Conservation (phyloP, 2,797 vertebrate species). For the Trichosurus vulpecula region DNA sequence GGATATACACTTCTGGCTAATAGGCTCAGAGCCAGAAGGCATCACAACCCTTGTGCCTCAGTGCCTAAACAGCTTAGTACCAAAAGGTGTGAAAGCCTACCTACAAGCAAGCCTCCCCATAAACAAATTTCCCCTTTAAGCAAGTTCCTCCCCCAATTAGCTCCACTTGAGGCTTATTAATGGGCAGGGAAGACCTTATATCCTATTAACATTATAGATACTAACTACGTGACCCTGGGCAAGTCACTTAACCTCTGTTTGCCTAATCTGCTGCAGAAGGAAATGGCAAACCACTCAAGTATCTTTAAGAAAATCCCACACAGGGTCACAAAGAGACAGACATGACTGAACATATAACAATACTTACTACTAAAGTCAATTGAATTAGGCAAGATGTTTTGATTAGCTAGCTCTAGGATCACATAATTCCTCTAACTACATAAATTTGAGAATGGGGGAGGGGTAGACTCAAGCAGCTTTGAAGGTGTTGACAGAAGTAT, state of each 20-base stretch:
- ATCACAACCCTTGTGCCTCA: no score
- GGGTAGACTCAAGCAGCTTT: conserved; percentile 41
- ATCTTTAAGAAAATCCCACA: neutral
- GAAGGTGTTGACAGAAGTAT: conserved; percentile 34
- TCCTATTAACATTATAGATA: no score
- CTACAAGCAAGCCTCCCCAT: no score
- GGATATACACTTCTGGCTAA: no score
- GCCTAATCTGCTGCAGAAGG: neutral
- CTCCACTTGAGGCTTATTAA: no score
- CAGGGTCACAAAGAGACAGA: neutral
- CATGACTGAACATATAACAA: neutral
- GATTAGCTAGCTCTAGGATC: conserved; percentile 21
- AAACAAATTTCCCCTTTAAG: no score
- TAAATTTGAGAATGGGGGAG: conserved; percentile 16
- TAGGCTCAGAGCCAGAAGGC: no score
- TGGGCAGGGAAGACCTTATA: no score
- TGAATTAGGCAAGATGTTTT: conserved; percentile 47
- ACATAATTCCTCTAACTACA: conserved; percentile 7
- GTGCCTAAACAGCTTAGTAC: no score
- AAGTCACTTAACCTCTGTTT: neutral
- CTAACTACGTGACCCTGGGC: neutral
- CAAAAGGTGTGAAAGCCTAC: no score
- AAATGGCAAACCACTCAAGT: neutral
- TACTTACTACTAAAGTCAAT: conserved; percentile 16
- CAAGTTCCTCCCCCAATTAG: no score